Evolutionary conservation across 2,888 invertebrate species (phyloP), one percentile per base, ranked within the genome.

Genomic region (Drosophila quasianomalipes): DNA sequence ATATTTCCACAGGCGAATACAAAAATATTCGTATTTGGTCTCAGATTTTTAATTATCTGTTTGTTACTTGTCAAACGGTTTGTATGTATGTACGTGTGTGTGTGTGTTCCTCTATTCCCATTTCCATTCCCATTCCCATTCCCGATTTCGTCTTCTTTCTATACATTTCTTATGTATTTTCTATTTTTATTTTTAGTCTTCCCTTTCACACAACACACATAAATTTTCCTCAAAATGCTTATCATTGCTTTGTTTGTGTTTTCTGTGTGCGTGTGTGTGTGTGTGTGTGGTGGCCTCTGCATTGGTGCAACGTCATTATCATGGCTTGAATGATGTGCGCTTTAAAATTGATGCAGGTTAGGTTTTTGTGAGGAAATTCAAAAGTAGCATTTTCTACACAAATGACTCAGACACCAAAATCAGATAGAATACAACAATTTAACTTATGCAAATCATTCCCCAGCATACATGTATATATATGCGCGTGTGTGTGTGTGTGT

Each of bases 271-370:
- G 26, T 47, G 22, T 37, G 10, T 65, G 33, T 63, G 44, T 68
- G 52, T 65, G 55, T 65, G n/a, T 60, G n/a, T 22, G 22, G 14
- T 41, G 19, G 16, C 16, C 47, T 33, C n/a, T 65, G 61, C 59
- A 52, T 70, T 49, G 39, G 31, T 70, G 79, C 72, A 76, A 61
- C 70, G 60, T 76, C 65, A 77, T 77, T 72, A 70, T 76, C 71
- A 26, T 39, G 41, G 41, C 63, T 44, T 61, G 53, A 52, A 30
- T 16, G 52, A 52, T 65, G 39, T 58, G 19, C 35, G 58, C 63
- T 55, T 62, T 68, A 31, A 76, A 73, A 83, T 87, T 88, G 88
- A 73, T 91, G 87, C 91, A 88, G 87, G 87, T 88, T 88, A 85
- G 79, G 79, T 47, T 57, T 47, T 57, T 82, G 65, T 58, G 65